Evolutionary conservation across 2,888 invertebrate species (phyloP).

Genomic region (Cephus sareptanus): DNA sequence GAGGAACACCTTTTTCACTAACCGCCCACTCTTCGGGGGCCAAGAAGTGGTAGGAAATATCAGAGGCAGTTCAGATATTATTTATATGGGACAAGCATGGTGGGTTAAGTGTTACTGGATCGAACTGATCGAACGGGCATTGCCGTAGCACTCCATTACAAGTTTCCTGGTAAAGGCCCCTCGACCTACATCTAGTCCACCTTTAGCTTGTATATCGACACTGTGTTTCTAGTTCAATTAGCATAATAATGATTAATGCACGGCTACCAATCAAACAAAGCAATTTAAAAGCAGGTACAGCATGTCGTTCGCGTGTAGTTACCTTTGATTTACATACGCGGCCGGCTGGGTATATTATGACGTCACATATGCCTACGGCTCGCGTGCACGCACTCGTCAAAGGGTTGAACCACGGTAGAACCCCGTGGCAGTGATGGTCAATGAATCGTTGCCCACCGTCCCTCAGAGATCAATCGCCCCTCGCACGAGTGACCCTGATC

Average conservation of each 20-base stretch:
- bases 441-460: conserved; percentile 31
- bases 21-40: neutral
- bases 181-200: conserved; percentile 29
- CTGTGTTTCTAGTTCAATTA: conserved; percentile 28
- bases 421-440: conserved; percentile 51
- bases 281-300: conserved; percentile 57
- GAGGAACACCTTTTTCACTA: neutral
- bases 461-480: neutral
- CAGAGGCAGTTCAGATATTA: neutral
- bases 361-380: conserved; percentile 58
- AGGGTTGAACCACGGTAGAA: conserved; percentile 51
- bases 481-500: neutral
- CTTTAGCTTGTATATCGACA: conserved; percentile 28
- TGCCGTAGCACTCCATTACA: neutral
- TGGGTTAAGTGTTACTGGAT: conserved; percentile 28
- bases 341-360: conserved; percentile 53
- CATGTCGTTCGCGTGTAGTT: conserved; percentile 58
- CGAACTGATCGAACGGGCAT: neutral
- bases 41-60: neutral
- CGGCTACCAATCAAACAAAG: conserved; percentile 56
- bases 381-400: conserved; percentile 64
- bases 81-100: conserved; percentile 1
- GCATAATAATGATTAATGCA: conserved; percentile 44
- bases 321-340: conserved; percentile 62
- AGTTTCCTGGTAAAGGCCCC: conserved; percentile 18